A percentile compares a stretch with the other conserved stretches of the same genome.
Conservation (phyloP, 53 echinoderm and acorn worm species). For the Holothuria leucospilota region DNA sequence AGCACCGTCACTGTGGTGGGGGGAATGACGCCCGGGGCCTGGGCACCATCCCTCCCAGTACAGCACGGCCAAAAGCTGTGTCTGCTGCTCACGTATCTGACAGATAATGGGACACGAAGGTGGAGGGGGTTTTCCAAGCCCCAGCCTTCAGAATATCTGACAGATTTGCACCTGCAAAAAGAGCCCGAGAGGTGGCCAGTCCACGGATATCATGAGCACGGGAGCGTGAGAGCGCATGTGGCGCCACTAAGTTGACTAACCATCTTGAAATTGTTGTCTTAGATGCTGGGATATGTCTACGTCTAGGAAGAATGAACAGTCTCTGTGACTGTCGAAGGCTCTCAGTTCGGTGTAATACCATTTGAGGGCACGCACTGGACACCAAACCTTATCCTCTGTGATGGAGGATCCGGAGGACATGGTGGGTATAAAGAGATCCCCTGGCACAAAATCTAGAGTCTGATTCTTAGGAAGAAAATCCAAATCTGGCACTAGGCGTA, state of each 20-base stretch:
- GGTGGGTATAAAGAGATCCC: slow-evolving; percentile 17
- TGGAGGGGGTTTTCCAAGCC: neutral
- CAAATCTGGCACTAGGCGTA: neutral
- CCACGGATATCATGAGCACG: slow-evolving; percentile 2
- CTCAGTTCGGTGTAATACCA: no score
- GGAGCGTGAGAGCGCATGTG: slow-evolving; percentile 1
- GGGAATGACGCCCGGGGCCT: neutral
- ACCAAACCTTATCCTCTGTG: no score
- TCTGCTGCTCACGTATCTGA: no score
- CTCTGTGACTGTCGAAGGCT: neutral
- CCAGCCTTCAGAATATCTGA: slow-evolving; percentile 11
- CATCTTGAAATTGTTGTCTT: neutral
- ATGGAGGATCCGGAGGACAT: neutral
- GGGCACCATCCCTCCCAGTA: slow-evolving; percentile 2
- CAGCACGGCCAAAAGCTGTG: no score
- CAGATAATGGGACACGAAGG: no score
- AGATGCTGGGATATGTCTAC: slow-evolving; percentile 13
- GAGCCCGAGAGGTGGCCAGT: slow-evolving; percentile 19
- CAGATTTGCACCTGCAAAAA: slow-evolving; percentile 6
- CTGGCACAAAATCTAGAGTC: neutral
- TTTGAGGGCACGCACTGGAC: no score
- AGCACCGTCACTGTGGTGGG: slow-evolving; percentile 8
- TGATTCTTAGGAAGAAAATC: slow-evolving; percentile 10
- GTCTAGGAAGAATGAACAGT: neutral
- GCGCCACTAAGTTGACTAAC: neutral